Conservation (phyloP, 2,888 invertebrate species). For the Eucera pruinosa region DNA sequence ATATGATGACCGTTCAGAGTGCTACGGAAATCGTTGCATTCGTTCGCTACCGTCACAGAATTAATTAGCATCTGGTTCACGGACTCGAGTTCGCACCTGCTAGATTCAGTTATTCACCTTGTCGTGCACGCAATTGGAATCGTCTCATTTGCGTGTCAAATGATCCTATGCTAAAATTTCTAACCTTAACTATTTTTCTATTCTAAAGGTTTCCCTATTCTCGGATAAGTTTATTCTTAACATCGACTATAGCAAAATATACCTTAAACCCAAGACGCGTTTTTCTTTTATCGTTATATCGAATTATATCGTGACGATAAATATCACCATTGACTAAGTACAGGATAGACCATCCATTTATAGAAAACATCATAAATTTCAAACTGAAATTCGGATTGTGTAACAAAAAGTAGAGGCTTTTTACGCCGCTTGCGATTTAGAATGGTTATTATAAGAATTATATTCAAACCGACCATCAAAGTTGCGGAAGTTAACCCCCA, state of each 20-base stretch:
- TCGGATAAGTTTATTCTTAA: slow-evolving; percentile 11
- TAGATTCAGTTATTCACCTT: neutral
- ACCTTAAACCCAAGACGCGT: neutral
- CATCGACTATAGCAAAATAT: neutral
- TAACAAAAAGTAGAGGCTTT: no score
- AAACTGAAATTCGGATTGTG: no score
- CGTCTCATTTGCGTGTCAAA: no score
- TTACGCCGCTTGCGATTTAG: no score
- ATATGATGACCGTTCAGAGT: slow-evolving; percentile 19
- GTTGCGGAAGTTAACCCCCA: no score
- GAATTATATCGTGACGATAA: neutral
- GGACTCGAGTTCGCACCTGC: slow-evolving; percentile 20
- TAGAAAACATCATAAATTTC: no score
- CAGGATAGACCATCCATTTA: no score
- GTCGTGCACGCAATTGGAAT: neutral
- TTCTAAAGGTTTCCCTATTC: neutral
- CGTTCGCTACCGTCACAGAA: slow-evolving; percentile 36
- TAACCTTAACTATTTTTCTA: neutral
- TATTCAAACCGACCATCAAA: no score
- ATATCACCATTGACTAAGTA: no score
- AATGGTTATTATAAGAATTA: no score
- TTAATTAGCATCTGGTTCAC: slow-evolving; percentile 47
- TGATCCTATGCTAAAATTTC: neutral
- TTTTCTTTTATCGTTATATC: neutral
- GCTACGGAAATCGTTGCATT: slow-evolving; percentile 29